Base-by-base conservation (phyloP, 1,140 invertebrate species). In the Lordiphosa collinella region DNA sequence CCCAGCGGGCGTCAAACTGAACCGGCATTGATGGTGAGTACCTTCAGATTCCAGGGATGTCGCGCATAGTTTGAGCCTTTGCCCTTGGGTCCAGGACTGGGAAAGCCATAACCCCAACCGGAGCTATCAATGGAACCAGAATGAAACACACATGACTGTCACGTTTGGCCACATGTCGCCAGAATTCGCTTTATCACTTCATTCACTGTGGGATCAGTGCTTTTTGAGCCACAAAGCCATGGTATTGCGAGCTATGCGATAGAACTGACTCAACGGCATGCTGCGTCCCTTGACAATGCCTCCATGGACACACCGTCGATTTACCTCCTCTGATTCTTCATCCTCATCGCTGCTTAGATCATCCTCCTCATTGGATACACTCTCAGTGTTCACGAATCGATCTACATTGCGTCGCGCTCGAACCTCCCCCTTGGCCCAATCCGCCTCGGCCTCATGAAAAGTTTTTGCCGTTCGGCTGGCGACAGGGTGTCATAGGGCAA, bases 1-100 rank as follows among this genome's bases (percentile, higher is more conserved):
- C 96, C 96, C 58, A 98, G 90, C 22, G 94, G 94, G 59, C 94
- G 91, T 4, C 98, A 90, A 5, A 98, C 91, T 1, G 96, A 97
- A 1, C 92, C 92, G 14, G 90, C 90, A 82, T 96, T 96, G 64
- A 96, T 95, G 1, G 94, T 95, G 4, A 99, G 87, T 3, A 96
- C 94, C 90, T 98, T 98, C 0, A 98, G 91, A 89, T 98, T 98
- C 97, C 97, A 98, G 0, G 95, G 94, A 90, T 98, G 96, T 80
- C 93, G 93, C 2, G 93, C 93, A 85, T 94, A 95, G 0, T 94
- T 91, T 57, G 93, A 94, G 13, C 93, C 93, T 85, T 94, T 94
- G 1, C 92, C 91, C 35, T 90, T 91, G 35, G 88, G 88, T 0
- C 88, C 88, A 0, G 92, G 92, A 43, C 92, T 92, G 2, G 96